Percentiles rank a stretch among this genome's conserved stretches.
phyloP scores from a whole-genome alignment of 1,140 invertebrate genomes.

The Cephus cinctus region DNA sequence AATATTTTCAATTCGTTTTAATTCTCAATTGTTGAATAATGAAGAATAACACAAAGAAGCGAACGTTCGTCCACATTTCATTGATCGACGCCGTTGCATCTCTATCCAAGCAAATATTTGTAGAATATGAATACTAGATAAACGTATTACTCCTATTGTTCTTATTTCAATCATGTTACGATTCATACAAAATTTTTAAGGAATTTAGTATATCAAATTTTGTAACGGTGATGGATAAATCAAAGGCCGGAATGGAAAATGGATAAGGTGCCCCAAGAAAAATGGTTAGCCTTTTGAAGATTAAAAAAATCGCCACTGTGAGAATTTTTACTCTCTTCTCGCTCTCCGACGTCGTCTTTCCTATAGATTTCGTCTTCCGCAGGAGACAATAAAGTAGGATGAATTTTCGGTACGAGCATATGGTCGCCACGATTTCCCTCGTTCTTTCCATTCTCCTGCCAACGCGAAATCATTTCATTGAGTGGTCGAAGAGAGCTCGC shows the following conservation, averaged over 20 bases:
- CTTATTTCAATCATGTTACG: no score
- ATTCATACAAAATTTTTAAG: no score
- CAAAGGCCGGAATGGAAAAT: no score
- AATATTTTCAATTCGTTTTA: background rate
- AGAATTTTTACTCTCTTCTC: background rate
- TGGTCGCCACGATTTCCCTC: slow-evolving; percentile 23
- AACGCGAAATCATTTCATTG: slow-evolving; percentile 27
- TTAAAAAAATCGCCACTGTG: background rate
- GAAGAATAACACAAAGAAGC: background rate
- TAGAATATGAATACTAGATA: no score
- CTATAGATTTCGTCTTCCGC: no score
- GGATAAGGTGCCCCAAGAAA: no score
- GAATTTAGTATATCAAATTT: no score
- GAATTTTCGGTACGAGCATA: background rate
- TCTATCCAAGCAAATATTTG: no score
- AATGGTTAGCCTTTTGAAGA: background rate
- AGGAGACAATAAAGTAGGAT: no score
- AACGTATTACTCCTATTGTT: no score
- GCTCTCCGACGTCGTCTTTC: background rate
- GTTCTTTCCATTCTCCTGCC: slow-evolving; percentile 16
- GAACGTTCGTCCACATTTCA: slow-evolving; percentile 11
- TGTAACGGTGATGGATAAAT: no score
- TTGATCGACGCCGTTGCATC: slow-evolving; percentile 1
- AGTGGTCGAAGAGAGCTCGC: slow-evolving; percentile 25
- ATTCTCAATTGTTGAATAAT: background rate